Evolutionary conservation across 2,797 vertebrate species (phyloP).

Genomic region (Nyctalus aviator): DNA sequence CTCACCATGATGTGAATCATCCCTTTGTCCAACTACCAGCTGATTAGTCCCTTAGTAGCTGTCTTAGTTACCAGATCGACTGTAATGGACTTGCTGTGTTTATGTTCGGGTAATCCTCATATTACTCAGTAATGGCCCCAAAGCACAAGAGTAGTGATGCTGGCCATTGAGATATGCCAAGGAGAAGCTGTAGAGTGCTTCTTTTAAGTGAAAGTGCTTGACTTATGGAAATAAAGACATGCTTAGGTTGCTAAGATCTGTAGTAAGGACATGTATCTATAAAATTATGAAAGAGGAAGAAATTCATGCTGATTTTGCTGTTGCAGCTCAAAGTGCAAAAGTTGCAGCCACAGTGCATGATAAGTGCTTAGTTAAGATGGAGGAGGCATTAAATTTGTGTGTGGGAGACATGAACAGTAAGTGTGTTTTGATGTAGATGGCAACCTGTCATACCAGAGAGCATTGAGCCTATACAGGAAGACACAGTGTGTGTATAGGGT

Average conservation of each 20-base stretch:
- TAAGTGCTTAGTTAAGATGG: background rate
- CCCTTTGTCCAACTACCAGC: background rate
- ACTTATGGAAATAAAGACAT: background rate
- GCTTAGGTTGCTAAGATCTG: background rate
- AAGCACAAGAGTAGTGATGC: background rate
- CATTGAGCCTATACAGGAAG: background rate
- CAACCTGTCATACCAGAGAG: background rate
- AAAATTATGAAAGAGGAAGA: background rate
- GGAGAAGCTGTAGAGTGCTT: background rate
- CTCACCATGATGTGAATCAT: background rate
- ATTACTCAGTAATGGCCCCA: background rate
- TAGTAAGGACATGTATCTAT: background rate
- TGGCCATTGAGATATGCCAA: background rate
- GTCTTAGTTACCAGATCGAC: background rate
- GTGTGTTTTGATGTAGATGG: background rate
- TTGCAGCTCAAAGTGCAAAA: background rate
- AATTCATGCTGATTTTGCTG: background rate
- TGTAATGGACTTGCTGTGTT: background rate
- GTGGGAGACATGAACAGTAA: background rate
- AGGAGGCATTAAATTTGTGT: background rate
- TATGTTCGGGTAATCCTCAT: background rate
- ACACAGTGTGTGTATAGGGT: background rate
- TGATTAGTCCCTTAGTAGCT: background rate
- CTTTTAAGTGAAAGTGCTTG: background rate
- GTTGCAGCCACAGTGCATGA: background rate